Conservation (phyloP, 2,113 vertebrate genomes). For the Collichthys lucidus region DNA sequence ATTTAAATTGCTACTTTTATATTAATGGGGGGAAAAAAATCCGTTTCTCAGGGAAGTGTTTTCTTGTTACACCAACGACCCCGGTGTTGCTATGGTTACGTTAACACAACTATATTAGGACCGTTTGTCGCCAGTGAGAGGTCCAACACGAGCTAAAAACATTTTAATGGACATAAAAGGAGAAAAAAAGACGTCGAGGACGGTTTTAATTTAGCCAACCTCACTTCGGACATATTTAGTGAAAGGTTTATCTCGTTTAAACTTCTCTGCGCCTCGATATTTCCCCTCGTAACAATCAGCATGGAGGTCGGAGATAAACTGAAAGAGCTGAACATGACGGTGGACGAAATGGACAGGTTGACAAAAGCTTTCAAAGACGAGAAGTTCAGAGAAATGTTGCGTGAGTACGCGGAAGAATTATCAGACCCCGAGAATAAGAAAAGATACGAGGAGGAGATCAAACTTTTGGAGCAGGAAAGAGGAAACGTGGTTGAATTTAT, state of each 20-base stretch:
- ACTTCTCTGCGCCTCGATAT: not conserved
- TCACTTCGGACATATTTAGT: not conserved
- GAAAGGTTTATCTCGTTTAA: not conserved
- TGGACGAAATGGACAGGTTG: conserved; percentile 86
- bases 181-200: not conserved
- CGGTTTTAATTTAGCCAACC: not conserved
- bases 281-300: not conserved
- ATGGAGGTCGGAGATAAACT: conserved; percentile 75
- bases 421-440: conserved; percentile 86
- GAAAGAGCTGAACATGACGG: conserved; percentile 86
- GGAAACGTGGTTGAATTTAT: conserved; percentile 88
- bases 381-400: conserved; percentile 86
- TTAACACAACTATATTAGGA: conserved; percentile 36
- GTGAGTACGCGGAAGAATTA: conserved; percentile 89
- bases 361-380: conserved; percentile 87
- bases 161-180: not conserved
- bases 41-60: conserved; percentile 18
- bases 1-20: not conserved
- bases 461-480: conserved; percentile 88
- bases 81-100: conserved; percentile 75
- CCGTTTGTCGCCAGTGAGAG: not conserved
- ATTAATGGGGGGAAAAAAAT: not conserved
- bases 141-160: not conserved
- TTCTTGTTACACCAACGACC: conserved; percentile 14
- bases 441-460: conserved; percentile 90